Evolutionary conservation across 2,113 vertebrate genomes (phyloP).

Genomic region (Salvelinus alpinus): DNA sequence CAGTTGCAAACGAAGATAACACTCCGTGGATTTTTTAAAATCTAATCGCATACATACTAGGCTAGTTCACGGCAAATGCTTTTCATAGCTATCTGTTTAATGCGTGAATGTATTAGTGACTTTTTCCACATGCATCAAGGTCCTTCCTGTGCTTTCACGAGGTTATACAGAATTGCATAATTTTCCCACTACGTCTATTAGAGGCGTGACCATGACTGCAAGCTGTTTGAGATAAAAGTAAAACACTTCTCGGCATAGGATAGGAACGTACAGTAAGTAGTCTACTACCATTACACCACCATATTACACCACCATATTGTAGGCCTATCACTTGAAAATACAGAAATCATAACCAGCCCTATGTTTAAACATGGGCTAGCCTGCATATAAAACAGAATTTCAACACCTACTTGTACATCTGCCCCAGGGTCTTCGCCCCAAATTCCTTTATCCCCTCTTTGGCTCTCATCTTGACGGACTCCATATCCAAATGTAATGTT

Average conservation of each 20-base stretch:
- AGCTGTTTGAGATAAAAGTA: slow-evolving; percentile 11
- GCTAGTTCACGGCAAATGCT: too few relatives aligned
- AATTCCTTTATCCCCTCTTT: slow-evolving; percentile 93
- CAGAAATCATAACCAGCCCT: background rate
- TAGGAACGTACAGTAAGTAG: background rate
- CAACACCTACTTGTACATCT: slow-evolving; percentile 88
- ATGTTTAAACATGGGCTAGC: background rate
- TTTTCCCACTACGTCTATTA: slow-evolving; percentile 25
- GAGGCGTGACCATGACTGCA: slow-evolving; percentile 48
- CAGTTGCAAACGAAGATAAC: background rate
- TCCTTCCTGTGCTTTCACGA: background rate
- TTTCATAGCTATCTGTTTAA: background rate
- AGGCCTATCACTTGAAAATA: background rate
- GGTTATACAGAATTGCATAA: slow-evolving; percentile 27
- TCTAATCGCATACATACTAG: background rate
- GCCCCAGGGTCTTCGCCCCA: slow-evolving; percentile 93
- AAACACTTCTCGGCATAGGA: background rate
- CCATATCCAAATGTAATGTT: slow-evolving; percentile 82
- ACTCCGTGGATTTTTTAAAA: background rate
- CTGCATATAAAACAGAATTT: background rate
- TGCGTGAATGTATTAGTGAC: background rate
- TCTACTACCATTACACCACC: background rate
- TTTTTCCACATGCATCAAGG: background rate
- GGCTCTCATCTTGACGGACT: slow-evolving; percentile 90
- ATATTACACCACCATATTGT: background rate